Evolutionary conservation across 1,140 invertebrate genomes (phyloP).

Genomic region (Epicauta chinensis): DNA sequence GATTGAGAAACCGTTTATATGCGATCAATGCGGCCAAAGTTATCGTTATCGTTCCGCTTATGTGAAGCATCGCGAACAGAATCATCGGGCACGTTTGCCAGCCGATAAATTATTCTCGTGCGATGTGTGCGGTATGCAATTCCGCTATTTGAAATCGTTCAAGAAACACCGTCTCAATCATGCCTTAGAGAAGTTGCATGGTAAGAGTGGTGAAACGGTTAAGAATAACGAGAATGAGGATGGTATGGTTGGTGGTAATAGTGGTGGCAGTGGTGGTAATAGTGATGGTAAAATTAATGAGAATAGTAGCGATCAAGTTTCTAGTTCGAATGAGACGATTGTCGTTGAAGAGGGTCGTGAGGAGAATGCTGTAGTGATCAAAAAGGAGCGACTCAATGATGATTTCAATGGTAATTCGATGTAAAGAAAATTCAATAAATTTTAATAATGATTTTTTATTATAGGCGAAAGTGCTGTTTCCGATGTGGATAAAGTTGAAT

Average conservation of each 20-base stretch:
- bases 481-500: constrained; percentile 38
- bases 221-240: no score
- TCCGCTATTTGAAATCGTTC: constrained; percentile 74
- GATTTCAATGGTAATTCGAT: constrained; percentile 19
- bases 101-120: constrained; percentile 85
- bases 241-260: constrained; percentile 7
- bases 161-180: constrained; percentile 85
- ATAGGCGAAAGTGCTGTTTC: constrained; percentile 30
- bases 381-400: constrained; percentile 28
- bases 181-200: constrained; percentile 70
- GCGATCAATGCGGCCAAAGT: constrained; percentile 83
- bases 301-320: constrained; percentile 39
- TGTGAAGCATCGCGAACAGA: constrained; percentile 82
- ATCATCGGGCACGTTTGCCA: constrained; percentile 74
- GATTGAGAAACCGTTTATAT: constrained; percentile 85
- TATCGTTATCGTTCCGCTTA: constrained; percentile 84
- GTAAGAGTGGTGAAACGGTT: constrained; percentile 48
- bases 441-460: constrained; percentile 1
- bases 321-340: constrained; percentile 38
- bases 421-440: background rate
- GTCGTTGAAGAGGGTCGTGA: constrained; percentile 29
- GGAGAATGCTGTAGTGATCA: constrained; percentile 22
- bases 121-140: constrained; percentile 85
- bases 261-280: background rate
- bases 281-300: constrained; percentile 10